Base-by-base conservation (phyloP, 1,140 invertebrate species). In the Fopius arisanus region DNA sequence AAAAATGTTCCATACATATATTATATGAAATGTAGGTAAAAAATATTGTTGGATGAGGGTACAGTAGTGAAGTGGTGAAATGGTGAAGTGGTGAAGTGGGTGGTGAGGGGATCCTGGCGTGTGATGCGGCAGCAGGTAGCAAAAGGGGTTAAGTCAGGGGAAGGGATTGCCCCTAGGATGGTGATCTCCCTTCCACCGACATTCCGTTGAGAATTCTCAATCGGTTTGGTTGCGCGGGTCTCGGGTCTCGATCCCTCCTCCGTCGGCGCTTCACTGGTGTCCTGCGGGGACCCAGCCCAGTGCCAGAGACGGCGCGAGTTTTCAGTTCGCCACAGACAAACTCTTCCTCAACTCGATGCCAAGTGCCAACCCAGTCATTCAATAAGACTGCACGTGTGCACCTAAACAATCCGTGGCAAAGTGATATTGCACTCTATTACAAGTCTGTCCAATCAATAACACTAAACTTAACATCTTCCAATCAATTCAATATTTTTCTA, bases 231-330 rank as follows among this genome's bases (percentile, higher is more conserved):
- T 48, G 43, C 43, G 43, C 43, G 43, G 54, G 54, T n/a, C n/a
- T n/a, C n/a, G n/a, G n/a, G n/a, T n/a, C n/a, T n/a, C 21, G 23
- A 59, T 59, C 54, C 54, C 67, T 73, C 75, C 75, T 77, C 75
- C 74, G 72, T 69, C 37, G 67, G 69, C 66, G 72, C 72, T 37
- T 40, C 54, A 66, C 19, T 66, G 48, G 72, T 72, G 76, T 77
- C 78, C 78, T 79, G 78, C 75, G 74, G 80, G 74, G 80, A 79
- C 78, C 67, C 65, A 70, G 74, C 78, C 78, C 77, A 79, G 76
- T 78, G 79, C 78, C 77, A 79, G 76, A 78, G 77, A 77, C 79
- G 74, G 75, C 77, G 78, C 73, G 54, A 59, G 54, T 59, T 59
- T 66, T 21, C 16, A 37, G 59, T 40, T 28, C 66, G 12, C 70